Base-by-base conservation (phyloP, 2,888 invertebrate genomes). In the Aporophyla lueneburgensis region DNA sequence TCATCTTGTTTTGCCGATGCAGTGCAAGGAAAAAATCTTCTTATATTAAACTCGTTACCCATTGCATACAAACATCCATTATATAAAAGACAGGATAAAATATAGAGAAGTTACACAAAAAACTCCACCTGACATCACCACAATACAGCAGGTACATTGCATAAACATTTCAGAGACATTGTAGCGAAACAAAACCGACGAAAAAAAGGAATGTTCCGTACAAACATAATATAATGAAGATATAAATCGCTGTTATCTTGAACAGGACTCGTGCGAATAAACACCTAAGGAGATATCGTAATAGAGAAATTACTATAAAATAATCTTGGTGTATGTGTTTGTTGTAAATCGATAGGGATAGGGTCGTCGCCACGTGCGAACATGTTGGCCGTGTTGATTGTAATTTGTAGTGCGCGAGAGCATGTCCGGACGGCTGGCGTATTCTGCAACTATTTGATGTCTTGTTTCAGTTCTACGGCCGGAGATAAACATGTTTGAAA, bases 221-320 rank as follows among this genome's bases (percentile, higher is more conserved):
- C 72, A 77, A 85, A 86, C 84, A 83, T 83, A 87, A 85, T 76
- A 81, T 88, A 88, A 88, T 88, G 87, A 88, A 88, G 87, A 88
- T 87, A 88, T 88, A 88, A 88, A 88, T 86, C 86, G 87, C 80
- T 78, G 87, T 81, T 85, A 88, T 88, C 87, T 85, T 59, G 76
- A 84, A 87, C 88, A 87, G 83, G 78, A 69, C 75, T 84, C 79
- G 76, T 76, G 83, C 81, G 80, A 84, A 88, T 83, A 88, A 86
- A 88, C 86, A 87, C 87, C 87, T 89, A 91, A 84, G 86, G 75
- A 88, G 88, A 88, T 88, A 88, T 87, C 88, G 86, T 96, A 96
- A 96, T 96, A 96, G 95, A 96, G 96, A 96, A 95, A 96, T 96
- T 96, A 96, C 95, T 93, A 94, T 94, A 95, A 95, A 95, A 94